phyloP scores from a whole-genome alignment of 2,797 vertebrate genomes.

The Pangasius macronema region DNA sequence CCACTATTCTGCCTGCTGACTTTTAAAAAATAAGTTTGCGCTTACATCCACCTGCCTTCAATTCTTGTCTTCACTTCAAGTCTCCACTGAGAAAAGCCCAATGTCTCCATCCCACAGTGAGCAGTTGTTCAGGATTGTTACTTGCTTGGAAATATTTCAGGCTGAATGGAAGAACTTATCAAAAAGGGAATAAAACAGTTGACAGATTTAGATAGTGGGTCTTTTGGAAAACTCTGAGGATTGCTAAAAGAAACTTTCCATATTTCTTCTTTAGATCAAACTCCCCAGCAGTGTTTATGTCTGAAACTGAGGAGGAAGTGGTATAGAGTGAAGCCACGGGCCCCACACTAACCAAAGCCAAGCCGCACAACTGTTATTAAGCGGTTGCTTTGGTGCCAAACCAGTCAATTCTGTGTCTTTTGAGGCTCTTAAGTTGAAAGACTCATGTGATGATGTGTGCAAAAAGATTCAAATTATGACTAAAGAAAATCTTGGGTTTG shows the following conservation, averaged over 20 bases:
- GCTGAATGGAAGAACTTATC: slow-evolving; percentile 59
- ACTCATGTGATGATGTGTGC: slow-evolving; percentile 14
- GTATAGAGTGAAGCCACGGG: slow-evolving; percentile 49
- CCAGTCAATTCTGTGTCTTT: slow-evolving; percentile 37
- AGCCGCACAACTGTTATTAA: slow-evolving; percentile 57
- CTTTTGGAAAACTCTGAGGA: slow-evolving; percentile 50
- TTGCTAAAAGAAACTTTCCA: slow-evolving; percentile 44
- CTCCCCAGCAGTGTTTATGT: slow-evolving; percentile 51
- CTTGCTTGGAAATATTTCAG: slow-evolving; percentile 43
- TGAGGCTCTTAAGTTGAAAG: slow-evolving; percentile 47
- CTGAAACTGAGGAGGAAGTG: slow-evolving; percentile 55
- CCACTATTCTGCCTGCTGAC: neutral
- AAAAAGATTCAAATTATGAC: slow-evolving; percentile 2
- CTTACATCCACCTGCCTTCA: neutral
- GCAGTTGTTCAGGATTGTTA: slow-evolving; percentile 54
- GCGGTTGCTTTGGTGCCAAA: slow-evolving; percentile 45
- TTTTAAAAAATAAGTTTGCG: neutral
- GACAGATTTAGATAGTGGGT: slow-evolving; percentile 42
- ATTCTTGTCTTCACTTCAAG: neutral
- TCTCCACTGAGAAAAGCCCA: neutral
- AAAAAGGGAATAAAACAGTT: slow-evolving; percentile 51
- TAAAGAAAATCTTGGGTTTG: neutral
- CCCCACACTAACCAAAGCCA: slow-evolving; percentile 53
- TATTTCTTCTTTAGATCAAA: slow-evolving; percentile 54
- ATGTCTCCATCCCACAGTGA: slow-evolving; percentile 16